phyloP scores from a whole-genome alignment of 2,888 invertebrate genomes.

The Drosophila setosimentum region DNA sequence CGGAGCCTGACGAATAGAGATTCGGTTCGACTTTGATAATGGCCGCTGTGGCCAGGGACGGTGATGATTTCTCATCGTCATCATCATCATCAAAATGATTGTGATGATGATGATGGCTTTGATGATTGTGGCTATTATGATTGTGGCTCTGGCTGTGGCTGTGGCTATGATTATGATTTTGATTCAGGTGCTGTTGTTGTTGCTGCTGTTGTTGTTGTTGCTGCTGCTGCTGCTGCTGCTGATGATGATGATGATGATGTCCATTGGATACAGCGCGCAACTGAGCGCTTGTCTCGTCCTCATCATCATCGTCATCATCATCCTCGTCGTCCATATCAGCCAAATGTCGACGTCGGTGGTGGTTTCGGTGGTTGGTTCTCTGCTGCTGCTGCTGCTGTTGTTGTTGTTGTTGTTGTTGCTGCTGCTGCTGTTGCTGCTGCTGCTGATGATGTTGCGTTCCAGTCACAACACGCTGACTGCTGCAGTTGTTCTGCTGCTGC shows the following conservation, averaged over 20 bases:
- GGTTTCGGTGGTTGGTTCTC: conserved; percentile 83
- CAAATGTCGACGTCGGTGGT: conserved; percentile 83
- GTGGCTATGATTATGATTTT: conserved; percentile 28
- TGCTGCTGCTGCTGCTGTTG: conserved; percentile 52
- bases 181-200: conserved; percentile 22
- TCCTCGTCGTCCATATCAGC: conserved; percentile 81
- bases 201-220: conserved; percentile 40
- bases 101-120: conserved; percentile 57
- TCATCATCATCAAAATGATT: conserved; percentile 80
- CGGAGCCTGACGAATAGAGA: conserved; percentile 84
- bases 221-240: conserved; percentile 34
- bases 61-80: conserved; percentile 84
- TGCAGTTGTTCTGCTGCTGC: conserved; percentile 41
- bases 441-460: conserved; percentile 55
- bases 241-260: conserved; percentile 43
- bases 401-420: not conserved
- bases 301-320: conserved; percentile 78
- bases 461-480: conserved; percentile 60
- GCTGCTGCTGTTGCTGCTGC: conserved; percentile 72
- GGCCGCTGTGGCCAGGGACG: conserved; percentile 84
- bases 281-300: conserved; percentile 51
- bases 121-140: conserved; percentile 39
- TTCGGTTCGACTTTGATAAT: conserved; percentile 84
- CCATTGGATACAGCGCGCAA: conserved; percentile 49
- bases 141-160: conserved; percentile 22